Evolutionary conservation across 2,888 invertebrate species (phyloP).

Genomic region (Dastarcus helophoroides): DNA sequence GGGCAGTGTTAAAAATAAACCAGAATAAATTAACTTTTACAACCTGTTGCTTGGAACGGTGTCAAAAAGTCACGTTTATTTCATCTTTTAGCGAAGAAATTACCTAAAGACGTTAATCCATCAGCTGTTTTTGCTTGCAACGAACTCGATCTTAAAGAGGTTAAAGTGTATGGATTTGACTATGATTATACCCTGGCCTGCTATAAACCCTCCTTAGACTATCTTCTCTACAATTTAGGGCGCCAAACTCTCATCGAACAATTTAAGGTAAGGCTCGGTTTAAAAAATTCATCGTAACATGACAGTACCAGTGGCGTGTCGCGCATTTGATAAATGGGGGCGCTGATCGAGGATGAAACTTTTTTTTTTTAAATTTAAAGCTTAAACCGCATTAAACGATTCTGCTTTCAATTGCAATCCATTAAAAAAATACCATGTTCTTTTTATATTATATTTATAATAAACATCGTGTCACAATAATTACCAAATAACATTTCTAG

Average conservation of each 20-base stretch:
- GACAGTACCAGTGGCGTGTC: too few relatives aligned
- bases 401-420: too few relatives aligned
- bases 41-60: neutral
- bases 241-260: conserved; percentile 75
- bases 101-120: conserved; percentile 77
- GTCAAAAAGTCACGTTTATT: neutral
- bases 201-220: conserved; percentile 82
- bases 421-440: too few relatives aligned
- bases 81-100: conserved; percentile 61
- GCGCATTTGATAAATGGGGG: too few relatives aligned
- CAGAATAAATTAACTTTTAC: too few relatives aligned
- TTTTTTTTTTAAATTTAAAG: too few relatives aligned
- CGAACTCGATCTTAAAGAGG: conserved; percentile 81
- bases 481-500: too few relatives aligned
- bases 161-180: conserved; percentile 94
- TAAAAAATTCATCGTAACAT: conserved; percentile 2
- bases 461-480: too few relatives aligned
- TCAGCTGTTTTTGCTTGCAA: conserved; percentile 93
- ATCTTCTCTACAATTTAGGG: conserved; percentile 82
- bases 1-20: conserved; percentile 1
- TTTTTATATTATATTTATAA: too few relatives aligned
- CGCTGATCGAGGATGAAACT: too few relatives aligned
- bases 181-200: conserved; percentile 97
- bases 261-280: conserved; percentile 57
- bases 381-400: too few relatives aligned